Evolutionary conservation across 2,888 invertebrate genomes (phyloP).

Genomic region (Ormyrus labotus): DNA sequence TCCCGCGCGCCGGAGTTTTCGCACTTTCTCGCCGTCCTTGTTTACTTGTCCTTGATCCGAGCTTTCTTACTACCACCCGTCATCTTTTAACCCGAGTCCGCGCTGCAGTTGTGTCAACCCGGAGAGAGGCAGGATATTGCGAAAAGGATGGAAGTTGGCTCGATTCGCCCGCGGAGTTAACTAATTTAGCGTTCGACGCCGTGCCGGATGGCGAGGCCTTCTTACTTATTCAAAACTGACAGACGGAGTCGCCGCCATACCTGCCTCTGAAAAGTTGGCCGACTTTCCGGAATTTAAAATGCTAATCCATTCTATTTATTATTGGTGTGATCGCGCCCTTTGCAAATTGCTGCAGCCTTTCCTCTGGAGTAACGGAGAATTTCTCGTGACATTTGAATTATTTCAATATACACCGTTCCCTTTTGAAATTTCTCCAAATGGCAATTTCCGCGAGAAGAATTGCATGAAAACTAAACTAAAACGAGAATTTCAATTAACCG

Average conservation of each 20-base stretch:
- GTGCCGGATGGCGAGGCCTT: slow-evolving; percentile 1
- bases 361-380: no score
- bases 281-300: slow-evolving; percentile 40
- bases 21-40: slow-evolving; percentile 2
- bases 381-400: no score
- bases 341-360: not conserved
- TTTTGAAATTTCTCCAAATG: no score
- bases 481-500: not conserved
- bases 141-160: slow-evolving; percentile 22
- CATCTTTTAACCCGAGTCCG: not conserved
- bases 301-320: slow-evolving; percentile 42
- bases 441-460: not conserved
- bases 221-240: slow-evolving; percentile 43
- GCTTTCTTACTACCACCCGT: slow-evolving; percentile 2
- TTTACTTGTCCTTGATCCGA: not conserved
- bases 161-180: slow-evolving; percentile 18
- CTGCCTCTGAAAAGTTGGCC: slow-evolving; percentile 18
- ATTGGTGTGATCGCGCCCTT: slow-evolving; percentile 22
- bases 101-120: not conserved
- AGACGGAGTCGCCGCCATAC: slow-evolving; percentile 2
- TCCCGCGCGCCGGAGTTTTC: not conserved
- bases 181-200: slow-evolving; percentile 42
- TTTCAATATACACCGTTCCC: no score
- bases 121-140: slow-evolving; percentile 21
- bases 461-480: not conserved